Conservation (phyloP, 35 echinoderm and acorn worm genomes). For the Stichopus chloronotus region DNA sequence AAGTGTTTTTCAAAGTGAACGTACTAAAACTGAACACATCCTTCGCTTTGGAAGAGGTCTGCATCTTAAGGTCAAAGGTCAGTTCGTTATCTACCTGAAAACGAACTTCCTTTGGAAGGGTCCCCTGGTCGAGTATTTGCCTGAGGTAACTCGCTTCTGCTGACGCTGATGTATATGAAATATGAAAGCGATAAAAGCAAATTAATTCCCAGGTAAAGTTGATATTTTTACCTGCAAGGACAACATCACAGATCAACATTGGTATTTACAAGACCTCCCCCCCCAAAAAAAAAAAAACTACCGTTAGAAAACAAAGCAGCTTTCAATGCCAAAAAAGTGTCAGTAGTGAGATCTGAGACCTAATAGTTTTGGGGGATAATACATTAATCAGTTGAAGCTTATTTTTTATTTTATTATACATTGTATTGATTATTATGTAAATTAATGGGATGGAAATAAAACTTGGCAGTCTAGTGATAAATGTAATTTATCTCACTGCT, state of each 20-base stretch:
- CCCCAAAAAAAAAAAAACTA: neutral
- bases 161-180: constrained; percentile 6
- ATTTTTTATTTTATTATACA: no score
- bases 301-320: neutral
- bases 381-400: no score
- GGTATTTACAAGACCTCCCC: neutral
- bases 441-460: no score
- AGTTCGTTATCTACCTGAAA: constrained; percentile 73
- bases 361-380: no score
- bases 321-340: no score
- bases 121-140: constrained; percentile 79
- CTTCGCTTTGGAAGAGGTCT: constrained; percentile 23
- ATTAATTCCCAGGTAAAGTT: no score
- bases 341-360: no score
- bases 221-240: no score
- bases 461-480: no score
- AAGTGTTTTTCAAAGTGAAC: constrained; percentile 79
- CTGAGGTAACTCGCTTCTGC: constrained; percentile 80
- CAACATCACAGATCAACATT: no score
- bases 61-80: constrained; percentile 70
- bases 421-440: no score
- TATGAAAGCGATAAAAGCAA: neutral
- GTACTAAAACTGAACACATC: constrained; percentile 67
- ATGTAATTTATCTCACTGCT: no score
- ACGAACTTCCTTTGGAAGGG: constrained; percentile 70